Evolutionary conservation across 2,888 invertebrate genomes (phyloP), one percentile per base, ranked within the genome.

Genomic region (Agrotis segetum): DNA sequence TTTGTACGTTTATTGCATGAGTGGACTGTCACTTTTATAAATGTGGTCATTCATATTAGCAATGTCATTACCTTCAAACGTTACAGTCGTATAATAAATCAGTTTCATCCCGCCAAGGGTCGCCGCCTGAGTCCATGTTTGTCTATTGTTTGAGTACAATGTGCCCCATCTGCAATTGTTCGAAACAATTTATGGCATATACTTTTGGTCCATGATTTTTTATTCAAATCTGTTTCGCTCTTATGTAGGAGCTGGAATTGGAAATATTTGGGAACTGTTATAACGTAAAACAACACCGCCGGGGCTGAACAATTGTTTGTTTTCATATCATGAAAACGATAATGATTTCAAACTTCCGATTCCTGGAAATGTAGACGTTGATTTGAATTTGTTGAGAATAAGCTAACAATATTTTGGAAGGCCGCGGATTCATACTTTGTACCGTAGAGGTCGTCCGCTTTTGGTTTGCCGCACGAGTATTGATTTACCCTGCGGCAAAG

Each of bases 401-500:
- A 85, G 81, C 84, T 84, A 86, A 84, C 85, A 86, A 85, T 88
- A 87, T 88, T 81, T 90, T 81, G 86, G 85, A 85, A 82, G 84
- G 86, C 83, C 81, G 74, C 77, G 72, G 87, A 88, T 89, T 90
- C 89, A 90, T 89, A 89, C 88, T 89, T 88, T 87, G 85, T 88
- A 87, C 83, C 81, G 84, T 79, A 86, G 88, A 88, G 88, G 85
- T 85, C 86, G 90, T 83, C 84, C 87, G 87, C 87, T 89, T 90
- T 90, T 85, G 85, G 85, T 87, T 40, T 87, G 77, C 90, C 88
- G 88, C 88, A 84, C 87, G 83, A 87, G 89, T 93, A 94, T 94
- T 91, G 93, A 94, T 94, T 92, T 90, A 88, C 88, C 90, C 88
- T 84, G 88, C 88, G 86, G 89, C 89, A 84, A 87, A 90, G 88